phyloP scores from a whole-genome alignment of 1,140 invertebrate genomes.

The Meloidogyne hapla region DNA sequence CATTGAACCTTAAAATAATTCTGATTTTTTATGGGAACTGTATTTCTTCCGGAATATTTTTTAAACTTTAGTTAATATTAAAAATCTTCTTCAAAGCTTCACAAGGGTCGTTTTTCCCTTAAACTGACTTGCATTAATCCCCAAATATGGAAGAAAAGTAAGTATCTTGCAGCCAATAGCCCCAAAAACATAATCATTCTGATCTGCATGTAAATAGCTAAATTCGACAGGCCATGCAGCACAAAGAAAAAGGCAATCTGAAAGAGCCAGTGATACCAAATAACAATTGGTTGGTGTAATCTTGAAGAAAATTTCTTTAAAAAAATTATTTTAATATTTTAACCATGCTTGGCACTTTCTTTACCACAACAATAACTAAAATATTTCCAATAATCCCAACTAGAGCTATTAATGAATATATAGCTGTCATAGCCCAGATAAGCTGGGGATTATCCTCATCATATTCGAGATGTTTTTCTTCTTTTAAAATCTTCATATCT shows the following conservation, averaged over 20 bases:
- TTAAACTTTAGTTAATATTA: too few species aligned
- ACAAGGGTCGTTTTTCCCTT: too few species aligned
- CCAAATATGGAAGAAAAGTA: conserved; percentile 73
- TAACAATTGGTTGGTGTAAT: conserved; percentile 72
- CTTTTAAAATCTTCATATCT: background rate
- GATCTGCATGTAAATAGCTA: conserved; percentile 69
- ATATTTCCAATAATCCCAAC: conserved; percentile 70
- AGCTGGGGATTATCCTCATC: background rate
- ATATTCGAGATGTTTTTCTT: background rate
- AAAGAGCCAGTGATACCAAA: conserved; percentile 70
- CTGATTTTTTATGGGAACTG: background rate
- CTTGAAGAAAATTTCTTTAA: conserved; percentile 67
- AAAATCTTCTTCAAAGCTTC: too few species aligned
- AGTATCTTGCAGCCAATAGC: conserved; percentile 69
- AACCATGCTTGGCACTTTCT: conserved; percentile 60
- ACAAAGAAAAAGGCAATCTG: conserved; percentile 70
- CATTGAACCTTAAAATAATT: conserved; percentile 68
- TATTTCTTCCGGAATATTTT: too few species aligned
- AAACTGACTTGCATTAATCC: conserved; percentile 65
- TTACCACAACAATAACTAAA: conserved; percentile 65
- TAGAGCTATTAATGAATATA: conserved; percentile 69
- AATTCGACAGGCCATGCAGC: conserved; percentile 71
- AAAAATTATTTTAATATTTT: conserved; percentile 11
- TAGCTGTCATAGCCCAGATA: conserved; percentile 66
- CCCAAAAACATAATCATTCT: conserved; percentile 71